Conservation (phyloP, 2,797 vertebrate genomes). For the Pangasius djambal region DNA sequence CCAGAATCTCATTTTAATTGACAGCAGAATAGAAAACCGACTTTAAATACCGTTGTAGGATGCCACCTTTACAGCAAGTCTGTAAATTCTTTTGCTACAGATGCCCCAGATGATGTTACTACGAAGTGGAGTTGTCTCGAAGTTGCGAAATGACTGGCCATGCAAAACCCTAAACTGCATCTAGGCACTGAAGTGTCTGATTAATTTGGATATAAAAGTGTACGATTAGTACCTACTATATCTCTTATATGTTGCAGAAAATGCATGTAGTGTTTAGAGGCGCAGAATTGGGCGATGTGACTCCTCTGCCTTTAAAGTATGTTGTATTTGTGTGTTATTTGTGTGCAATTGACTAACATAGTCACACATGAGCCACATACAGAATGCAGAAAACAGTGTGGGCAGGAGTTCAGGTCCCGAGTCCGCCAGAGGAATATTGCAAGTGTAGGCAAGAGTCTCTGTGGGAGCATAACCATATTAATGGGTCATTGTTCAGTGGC, state of each 20-base stretch:
- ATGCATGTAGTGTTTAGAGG: background rate
- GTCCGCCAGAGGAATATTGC: slow-evolving; percentile 41
- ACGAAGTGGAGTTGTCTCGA: background rate
- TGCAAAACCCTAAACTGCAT: background rate
- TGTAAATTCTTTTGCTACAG: background rate
- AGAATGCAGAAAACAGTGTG: slow-evolving; percentile 46
- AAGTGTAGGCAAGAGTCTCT: slow-evolving; percentile 44
- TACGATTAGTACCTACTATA: too few species aligned
- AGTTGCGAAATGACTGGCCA: background rate
- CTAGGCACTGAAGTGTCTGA: background rate
- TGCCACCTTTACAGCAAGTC: background rate
- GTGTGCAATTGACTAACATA: slow-evolving; percentile 16
- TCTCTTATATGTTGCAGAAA: background rate
- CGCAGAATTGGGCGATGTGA: background rate
- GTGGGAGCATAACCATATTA: slow-evolving; percentile 47
- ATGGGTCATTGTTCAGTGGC: slow-evolving; percentile 49
- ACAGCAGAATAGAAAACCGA: background rate
- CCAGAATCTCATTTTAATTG: background rate
- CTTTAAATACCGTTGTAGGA: background rate
- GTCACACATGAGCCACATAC: slow-evolving; percentile 25
- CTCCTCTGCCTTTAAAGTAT: background rate
- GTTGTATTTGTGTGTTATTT: slow-evolving; percentile 10
- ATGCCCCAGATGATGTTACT: background rate
- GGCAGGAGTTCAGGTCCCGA: slow-evolving; percentile 25
- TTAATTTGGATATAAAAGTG: background rate